Evolutionary conservation across 2,113 vertebrate species (phyloP), one percentile per base, ranked within the genome.

Genomic region (Rhinoptilus africanus): DNA sequence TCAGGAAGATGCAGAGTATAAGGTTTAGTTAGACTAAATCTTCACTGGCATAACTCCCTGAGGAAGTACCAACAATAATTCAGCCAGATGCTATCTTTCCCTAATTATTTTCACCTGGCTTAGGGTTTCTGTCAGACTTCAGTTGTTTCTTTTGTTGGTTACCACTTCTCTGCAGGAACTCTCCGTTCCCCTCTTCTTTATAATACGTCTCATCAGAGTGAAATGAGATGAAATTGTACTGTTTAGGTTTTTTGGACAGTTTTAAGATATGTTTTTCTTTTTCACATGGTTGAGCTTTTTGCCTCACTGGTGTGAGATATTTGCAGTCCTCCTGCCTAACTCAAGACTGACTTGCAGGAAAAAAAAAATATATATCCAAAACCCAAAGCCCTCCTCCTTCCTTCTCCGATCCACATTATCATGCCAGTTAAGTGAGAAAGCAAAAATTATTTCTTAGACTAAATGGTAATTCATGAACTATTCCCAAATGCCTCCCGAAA

Each of bases 401-500:
- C 20, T 4, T 27, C 14, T 16, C 3, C 2, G 4, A 4, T 9
- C 4, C n/a, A 41, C 6, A 20, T 59, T 57, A 35, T 32, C 9
- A 28, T 43, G 21, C 9, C 11, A 47, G 35, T 7, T 60, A 66
- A 10, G 5, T 56, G 32, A 81, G 35, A 88, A 83, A 89, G 4
- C 0, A 75, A 86, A 43, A 57, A 54, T 54, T 73, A 15, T 50
- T 72, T 80, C 19, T 77, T 56, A 41, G 14, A 28, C 16, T 66
- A 45, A 51, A 64, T 3, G 30, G 9, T 1, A 71, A 26, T 48
- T 76, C 14, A 59, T 54, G 3, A 60, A 12, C 28, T 88, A 69
- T 28, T 75, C 30, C 57, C 56, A 60, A 21, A 48, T 30, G 4
- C 28, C 34, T 91, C 60, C 22, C 23, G 27, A 41, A 69, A 37